phyloP scores from a whole-genome alignment of 2,113 vertebrate species.

The Damaliscus lunatus region DNA sequence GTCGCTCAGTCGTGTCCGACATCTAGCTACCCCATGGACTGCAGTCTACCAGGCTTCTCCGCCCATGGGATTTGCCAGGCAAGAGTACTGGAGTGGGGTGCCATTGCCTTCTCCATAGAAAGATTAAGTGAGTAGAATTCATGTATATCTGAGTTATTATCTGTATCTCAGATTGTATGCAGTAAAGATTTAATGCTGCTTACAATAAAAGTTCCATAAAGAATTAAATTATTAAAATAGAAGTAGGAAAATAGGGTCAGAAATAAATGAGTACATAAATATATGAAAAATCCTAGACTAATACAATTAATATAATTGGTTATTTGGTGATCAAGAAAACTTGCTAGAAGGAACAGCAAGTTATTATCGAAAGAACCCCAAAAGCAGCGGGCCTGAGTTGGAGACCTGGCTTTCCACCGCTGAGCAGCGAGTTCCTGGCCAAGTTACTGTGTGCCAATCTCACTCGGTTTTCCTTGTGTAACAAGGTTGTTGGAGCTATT shows the following conservation, averaged over 20 bases:
- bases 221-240: neutral
- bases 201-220: constrained; percentile 10
- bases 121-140: neutral
- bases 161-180: neutral
- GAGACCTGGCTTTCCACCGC: neutral
- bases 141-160: neutral
- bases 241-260: neutral
- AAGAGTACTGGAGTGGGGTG: too few species aligned
- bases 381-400: neutral
- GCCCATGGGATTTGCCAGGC: too few species aligned
- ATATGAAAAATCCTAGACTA: neutral
- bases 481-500: neutral
- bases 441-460: neutral
- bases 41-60: too few species aligned
- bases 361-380: neutral
- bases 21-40: too few species aligned
- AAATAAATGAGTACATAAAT: neutral
- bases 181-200: neutral
- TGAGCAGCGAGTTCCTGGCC: neutral
- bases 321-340: neutral
- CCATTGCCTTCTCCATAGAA: neutral
- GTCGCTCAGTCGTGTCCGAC: rapidly evolving
- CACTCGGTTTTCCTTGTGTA: neutral
- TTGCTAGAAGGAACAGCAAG: neutral
- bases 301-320: neutral